These are phyloP conservation scores for Pristionchus maxplancki DNA, from an alignment of 2,888 invertebrate species.

Conservation along the genomic window DNA sequence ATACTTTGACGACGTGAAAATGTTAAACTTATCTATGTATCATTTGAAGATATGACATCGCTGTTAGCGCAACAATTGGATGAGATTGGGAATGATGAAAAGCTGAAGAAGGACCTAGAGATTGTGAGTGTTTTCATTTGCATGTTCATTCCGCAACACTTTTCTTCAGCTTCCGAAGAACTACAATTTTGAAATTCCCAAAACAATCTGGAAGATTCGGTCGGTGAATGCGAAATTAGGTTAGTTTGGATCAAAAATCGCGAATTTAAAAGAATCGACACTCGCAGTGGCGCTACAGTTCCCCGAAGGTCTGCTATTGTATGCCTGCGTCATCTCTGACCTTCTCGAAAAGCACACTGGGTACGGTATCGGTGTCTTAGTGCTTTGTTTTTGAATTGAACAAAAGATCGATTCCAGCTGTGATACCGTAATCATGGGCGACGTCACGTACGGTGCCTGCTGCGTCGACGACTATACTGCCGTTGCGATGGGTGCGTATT, in stretches of 20 bases:
- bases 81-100: slow-evolving; percentile 63
- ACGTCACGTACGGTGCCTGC: slow-evolving; percentile 99
- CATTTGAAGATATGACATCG: slow-evolving; percentile 5
- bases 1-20: background rate
- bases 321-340: slow-evolving; percentile 92
- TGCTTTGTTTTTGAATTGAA: background rate
- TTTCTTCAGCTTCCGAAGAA: slow-evolving; percentile 86
- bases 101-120: slow-evolving; percentile 63
- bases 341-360: slow-evolving; percentile 85
- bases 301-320: slow-evolving; percentile 94
- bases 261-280: background rate
- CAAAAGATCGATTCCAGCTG: slow-evolving; percentile 51
- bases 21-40: no score
- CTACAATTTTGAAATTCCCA: slow-evolving; percentile 98
- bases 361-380: slow-evolving; percentile 9
- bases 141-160: background rate
- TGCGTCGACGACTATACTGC: slow-evolving; percentile 98
- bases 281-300: slow-evolving; percentile 90
- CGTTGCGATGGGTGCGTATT: slow-evolving; percentile 83
- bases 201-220: slow-evolving; percentile 95
- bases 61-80: slow-evolving; percentile 63
- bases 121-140: slow-evolving; percentile 25
- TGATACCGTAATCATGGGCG: slow-evolving; percentile 96
- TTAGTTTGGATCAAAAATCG: slow-evolving; percentile 55
- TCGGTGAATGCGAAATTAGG: slow-evolving; percentile 87